phyloP scores from a whole-genome alignment of 2,797 vertebrate genomes.

The Trachurus trachurus region DNA sequence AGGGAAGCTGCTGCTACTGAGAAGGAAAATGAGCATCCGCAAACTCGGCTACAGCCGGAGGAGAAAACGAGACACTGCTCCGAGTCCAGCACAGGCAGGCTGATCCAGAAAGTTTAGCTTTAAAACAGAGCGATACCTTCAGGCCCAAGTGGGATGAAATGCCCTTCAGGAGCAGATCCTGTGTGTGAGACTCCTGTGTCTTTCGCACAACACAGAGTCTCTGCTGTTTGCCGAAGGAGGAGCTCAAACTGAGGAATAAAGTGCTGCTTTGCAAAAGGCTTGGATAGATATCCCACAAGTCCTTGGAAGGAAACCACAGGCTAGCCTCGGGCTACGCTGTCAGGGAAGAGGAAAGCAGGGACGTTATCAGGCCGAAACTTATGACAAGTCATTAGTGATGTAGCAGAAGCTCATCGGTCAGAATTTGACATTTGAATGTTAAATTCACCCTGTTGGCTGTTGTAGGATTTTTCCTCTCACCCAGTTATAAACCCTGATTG shows the following conservation, averaged over 20 bases:
- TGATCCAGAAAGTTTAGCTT: conserved; percentile 58
- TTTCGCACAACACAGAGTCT: conserved; percentile 35
- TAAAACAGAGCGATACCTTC: conserved; percentile 38
- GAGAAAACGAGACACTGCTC: conserved; percentile 35
- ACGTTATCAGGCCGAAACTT: conserved; percentile 21
- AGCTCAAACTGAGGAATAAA: conserved; percentile 46
- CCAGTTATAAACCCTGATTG: conserved; percentile 18
- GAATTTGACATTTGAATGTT: conserved; percentile 34
- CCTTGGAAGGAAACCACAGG: conserved; percentile 37
- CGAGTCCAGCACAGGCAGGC: conserved; percentile 19
- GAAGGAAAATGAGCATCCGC: conserved; percentile 30
- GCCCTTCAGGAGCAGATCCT: conserved; percentile 25
- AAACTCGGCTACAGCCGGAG: conserved; percentile 38
- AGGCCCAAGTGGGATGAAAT: conserved; percentile 33
- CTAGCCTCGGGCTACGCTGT: conserved; percentile 61
- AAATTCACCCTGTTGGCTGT: conserved; percentile 8
- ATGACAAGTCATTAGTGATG: conserved; percentile 35
- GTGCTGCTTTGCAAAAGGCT: conserved; percentile 38
- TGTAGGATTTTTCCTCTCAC: background rate
- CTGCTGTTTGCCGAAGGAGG: conserved; percentile 53
- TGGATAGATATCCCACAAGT: conserved; percentile 53
- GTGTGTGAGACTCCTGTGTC: conserved; percentile 31
- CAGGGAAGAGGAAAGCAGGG: conserved; percentile 30
- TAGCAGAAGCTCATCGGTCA: conserved; percentile 20
- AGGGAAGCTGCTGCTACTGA: conserved; percentile 15